Evolutionary conservation across 2,113 vertebrate species (phyloP).

Genomic region (Chunga burmeisteri): DNA sequence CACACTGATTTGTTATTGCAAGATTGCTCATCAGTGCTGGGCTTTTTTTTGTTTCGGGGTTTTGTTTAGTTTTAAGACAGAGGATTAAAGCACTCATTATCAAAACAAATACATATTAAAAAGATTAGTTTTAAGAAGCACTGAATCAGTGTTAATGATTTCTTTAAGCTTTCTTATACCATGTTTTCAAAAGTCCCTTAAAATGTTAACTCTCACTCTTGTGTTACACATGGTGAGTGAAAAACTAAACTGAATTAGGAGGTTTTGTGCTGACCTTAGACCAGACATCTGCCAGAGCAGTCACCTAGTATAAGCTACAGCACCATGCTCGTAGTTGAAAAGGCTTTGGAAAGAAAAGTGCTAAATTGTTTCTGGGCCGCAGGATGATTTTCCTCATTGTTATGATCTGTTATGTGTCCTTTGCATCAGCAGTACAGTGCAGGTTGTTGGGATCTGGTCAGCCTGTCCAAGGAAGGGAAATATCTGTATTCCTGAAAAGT

Average conservation of each 20-base stretch:
- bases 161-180: conserved; percentile 12
- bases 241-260: conserved; percentile 52
- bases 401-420: not conserved
- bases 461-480: not conserved
- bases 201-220: conserved; percentile 28
- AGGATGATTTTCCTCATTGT: not conserved
- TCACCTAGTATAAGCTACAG: not conserved
- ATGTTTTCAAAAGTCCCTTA: not conserved
- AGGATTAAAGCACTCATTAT: conserved; percentile 19
- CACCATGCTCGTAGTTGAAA: not conserved
- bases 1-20: conserved; percentile 54
- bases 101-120: conserved; percentile 16
- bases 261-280: conserved; percentile 46
- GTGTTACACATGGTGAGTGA: not conserved
- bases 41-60: conserved; percentile 1
- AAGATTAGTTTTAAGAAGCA: not conserved
- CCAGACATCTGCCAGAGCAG: conserved; percentile 20
- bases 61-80: conserved; percentile 40
- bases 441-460: not conserved
- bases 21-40: conserved; percentile 58
- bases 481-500: not conserved
- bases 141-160: conserved; percentile 5
- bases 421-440: not conserved
- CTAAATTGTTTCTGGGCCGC: not conserved
- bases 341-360: not conserved